phyloP scores from a whole-genome alignment of 2,797 vertebrate genomes.

The Phrynocephalus guinanensis region DNA sequence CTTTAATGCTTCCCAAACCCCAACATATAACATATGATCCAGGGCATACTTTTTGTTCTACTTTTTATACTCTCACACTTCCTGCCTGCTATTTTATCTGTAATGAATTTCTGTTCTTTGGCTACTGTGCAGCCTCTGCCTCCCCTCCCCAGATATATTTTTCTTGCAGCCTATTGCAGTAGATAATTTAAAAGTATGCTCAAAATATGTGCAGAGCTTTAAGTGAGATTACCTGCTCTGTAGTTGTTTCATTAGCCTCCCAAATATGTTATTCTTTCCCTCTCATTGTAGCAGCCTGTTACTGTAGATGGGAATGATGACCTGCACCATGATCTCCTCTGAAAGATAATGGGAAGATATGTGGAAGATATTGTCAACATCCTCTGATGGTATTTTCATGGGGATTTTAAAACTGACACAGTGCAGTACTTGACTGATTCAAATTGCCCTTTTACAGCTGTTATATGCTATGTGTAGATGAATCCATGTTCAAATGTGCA shows the following conservation, averaged over 20 bases:
- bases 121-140: constrained; percentile 11
- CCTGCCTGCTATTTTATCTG: no score
- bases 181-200: constrained; percentile 34
- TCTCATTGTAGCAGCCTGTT: constrained; percentile 38
- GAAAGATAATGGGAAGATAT: constrained; percentile 50
- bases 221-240: constrained; percentile 39
- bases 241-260: constrained; percentile 49
- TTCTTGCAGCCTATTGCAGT: constrained; percentile 27
- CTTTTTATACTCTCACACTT: background rate
- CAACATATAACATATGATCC: no score
- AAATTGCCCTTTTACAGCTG: background rate
- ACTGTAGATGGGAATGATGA: constrained; percentile 35
- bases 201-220: constrained; percentile 14
- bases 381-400: constrained; percentile 56
- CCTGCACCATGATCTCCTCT: constrained; percentile 12
- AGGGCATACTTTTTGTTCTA: no score
- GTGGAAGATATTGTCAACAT: constrained; percentile 51
- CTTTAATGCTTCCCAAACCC: background rate
- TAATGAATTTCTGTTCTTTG: constrained; percentile 29
- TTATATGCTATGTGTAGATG: background rate
- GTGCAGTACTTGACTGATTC: constrained; percentile 58
- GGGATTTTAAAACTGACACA: constrained; percentile 49
- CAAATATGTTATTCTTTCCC: constrained; percentile 39
- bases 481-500: constrained; percentile 3
- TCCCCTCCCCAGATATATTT: background rate